A percentile compares a stretch with the other conserved stretches of the same genome.
phyloP scores from a whole-genome alignment of 2,888 invertebrate genomes.

The Lysandra bellargus region DNA sequence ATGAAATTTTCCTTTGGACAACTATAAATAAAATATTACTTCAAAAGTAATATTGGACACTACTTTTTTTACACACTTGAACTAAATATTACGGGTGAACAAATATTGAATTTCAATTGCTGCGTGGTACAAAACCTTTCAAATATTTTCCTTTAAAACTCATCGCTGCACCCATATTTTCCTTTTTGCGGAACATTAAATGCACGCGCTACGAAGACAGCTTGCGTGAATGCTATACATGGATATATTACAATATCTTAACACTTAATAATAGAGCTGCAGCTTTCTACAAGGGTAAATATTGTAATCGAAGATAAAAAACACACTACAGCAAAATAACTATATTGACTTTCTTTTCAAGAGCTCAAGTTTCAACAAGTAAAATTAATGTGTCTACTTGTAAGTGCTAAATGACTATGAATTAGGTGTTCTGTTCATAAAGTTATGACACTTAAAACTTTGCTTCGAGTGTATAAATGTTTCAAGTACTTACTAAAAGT shows the following conservation, averaged over 20 bases:
- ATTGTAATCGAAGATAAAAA: neutral
- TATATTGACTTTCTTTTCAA: neutral
- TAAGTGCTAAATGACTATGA: neutral
- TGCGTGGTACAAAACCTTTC: neutral
- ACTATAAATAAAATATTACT: neutral
- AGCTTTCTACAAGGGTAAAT: neutral
- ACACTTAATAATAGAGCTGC: neutral
- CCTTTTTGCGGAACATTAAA: constrained; percentile 23
- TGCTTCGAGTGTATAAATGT: neutral
- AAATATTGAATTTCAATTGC: constrained; percentile 15
- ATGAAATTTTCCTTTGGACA: too few species aligned
- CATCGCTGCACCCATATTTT: constrained; percentile 20
- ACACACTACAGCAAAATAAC: too few species aligned
- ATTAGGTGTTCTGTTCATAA: constrained; percentile 11
- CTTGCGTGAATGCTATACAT: constrained; percentile 11
- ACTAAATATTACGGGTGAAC: neutral
- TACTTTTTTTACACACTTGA: neutral
- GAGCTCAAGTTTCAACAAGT: neutral
- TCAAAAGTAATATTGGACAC: neutral
- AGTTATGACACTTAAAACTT: constrained; percentile 19
- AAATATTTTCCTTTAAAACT: constrained; percentile 23
- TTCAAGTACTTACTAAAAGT: constrained; percentile 12
- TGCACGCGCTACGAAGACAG: constrained; percentile 23
- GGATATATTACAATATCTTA: constrained; percentile 24
- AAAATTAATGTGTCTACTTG: neutral